Evolutionary conservation across 2,113 vertebrate species (phyloP).

Genomic region (Tetrao urogallus): DNA sequence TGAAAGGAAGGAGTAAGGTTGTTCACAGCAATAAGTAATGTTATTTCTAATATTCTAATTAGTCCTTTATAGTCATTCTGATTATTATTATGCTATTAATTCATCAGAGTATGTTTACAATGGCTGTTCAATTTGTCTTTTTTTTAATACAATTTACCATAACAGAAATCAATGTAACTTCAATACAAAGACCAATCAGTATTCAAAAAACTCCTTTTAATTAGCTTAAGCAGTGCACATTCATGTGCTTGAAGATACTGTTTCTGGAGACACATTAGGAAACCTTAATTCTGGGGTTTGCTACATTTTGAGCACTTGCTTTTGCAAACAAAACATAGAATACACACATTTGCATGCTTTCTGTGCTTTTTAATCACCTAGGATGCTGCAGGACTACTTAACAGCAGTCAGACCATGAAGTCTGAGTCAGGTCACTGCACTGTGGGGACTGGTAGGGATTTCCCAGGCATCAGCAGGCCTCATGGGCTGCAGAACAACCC

Average conservation of each 20-base stretch:
- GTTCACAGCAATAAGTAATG: background rate
- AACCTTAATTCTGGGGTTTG: background rate
- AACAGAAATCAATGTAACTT: constrained; percentile 77
- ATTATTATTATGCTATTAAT: constrained; percentile 52
- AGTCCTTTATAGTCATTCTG: constrained; percentile 31
- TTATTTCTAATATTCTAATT: constrained; percentile 38
- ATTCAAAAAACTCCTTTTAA: background rate
- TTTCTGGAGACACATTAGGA: background rate
- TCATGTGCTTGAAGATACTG: background rate
- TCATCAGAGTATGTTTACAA: constrained; percentile 54
- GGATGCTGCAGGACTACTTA: background rate
- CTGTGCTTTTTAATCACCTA: background rate
- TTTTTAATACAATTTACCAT: constrained; percentile 76
- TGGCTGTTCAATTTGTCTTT: constrained; percentile 6
- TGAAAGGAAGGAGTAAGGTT: background rate
- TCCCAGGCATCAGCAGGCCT: background rate
- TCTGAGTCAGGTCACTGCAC: background rate
- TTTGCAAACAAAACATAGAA: background rate
- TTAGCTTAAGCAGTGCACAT: background rate
- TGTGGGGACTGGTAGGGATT: rapidly evolving
- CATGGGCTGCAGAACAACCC: background rate
- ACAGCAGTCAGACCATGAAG: rapidly evolving
- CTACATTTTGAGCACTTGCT: background rate
- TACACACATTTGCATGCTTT: background rate
- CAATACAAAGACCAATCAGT: constrained; percentile 39